phyloP scores from a whole-genome alignment of 2,888 invertebrate species.

The Napeogenes sylphis region DNA sequence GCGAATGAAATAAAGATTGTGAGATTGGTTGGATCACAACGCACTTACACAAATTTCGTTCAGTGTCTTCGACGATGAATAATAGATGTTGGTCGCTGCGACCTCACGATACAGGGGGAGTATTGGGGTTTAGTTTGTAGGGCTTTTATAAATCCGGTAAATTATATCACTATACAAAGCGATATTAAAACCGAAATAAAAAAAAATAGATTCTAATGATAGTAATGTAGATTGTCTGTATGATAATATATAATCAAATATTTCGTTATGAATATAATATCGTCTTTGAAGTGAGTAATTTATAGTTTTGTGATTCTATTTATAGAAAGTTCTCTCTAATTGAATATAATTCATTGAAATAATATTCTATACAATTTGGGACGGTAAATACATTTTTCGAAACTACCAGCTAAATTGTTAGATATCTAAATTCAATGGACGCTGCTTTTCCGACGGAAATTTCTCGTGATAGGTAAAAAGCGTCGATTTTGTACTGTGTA shows the following conservation, averaged over 20 bases:
- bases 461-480: conserved; percentile 47
- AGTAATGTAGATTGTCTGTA: too few relatives aligned
- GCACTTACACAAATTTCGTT: conserved; percentile 75
- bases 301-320: too few relatives aligned
- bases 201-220: too few relatives aligned
- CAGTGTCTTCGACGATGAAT: conserved; percentile 72
- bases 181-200: too few relatives aligned
- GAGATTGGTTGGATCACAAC: conserved; percentile 73
- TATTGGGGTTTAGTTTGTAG: conserved; percentile 14
- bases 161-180: neutral
- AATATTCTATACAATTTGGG: conserved; percentile 4
- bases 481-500: conserved; percentile 47
- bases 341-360: conserved; percentile 4
- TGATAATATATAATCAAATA: too few relatives aligned
- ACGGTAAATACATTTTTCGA: conserved; percentile 41
- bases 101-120: conserved; percentile 35
- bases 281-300: too few relatives aligned
- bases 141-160: conserved; percentile 3
- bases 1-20: conserved; percentile 71
- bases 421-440: conserved; percentile 30
- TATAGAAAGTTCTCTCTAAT: too few relatives aligned
- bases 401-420: conserved; percentile 36
- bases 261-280: too few relatives aligned
- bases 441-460: conserved; percentile 35
- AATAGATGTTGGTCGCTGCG: conserved; percentile 53